Base-by-base conservation (phyloP, 2,888 invertebrate genomes). In the Digitonthophagus gazella region DNA sequence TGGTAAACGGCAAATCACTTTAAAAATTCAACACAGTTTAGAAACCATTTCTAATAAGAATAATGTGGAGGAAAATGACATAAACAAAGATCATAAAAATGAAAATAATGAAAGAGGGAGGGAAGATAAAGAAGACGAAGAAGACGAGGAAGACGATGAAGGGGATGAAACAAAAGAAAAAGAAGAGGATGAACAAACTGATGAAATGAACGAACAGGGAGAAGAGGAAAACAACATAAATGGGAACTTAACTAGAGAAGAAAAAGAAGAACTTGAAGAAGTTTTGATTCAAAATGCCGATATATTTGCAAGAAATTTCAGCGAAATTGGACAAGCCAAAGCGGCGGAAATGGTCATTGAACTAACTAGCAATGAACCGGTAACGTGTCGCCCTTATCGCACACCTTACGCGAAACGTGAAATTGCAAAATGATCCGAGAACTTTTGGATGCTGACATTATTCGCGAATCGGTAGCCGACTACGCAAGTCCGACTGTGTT, bases 401-500 rank as follows among this genome's bases (percentile, higher is more conserved):
- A 64, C 75, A 58, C 72, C 73, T 2, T 54, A 68, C 64, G n/a
- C 70, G 15, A 28, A 64, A 74, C n/a, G n/a, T n/a, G n/a, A n/a
- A n/a, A n/a, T n/a, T n/a, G n/a, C n/a, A n/a, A n/a, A n/a, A n/a
- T 72, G 6, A 67, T 72, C 0, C 54, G 71, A 3, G 71, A 74
- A 16, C 64, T 72, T n/a, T 19, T 73, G 55, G 67, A 71, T 2
- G 15, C 65, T 15, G 71, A 67, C 6, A 73, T 74, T 5, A 61
- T 73, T 55, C n/a, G 67, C 1, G 71, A 73, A 58, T 72, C 74
- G 2, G 65, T 65, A 15, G 76, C 76, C 0, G 72, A 72, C 2
- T 75, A 69, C 58, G 71, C 72, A 1, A 69, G 70, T 63, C 69
- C 67, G 15, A 55, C 67, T 3, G 6, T 71, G 5, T 14, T 74